These are phyloP conservation scores for Suncus etruscus DNA, from an alignment of 2,113 vertebrate species.

Conservation along the genomic window DNA sequence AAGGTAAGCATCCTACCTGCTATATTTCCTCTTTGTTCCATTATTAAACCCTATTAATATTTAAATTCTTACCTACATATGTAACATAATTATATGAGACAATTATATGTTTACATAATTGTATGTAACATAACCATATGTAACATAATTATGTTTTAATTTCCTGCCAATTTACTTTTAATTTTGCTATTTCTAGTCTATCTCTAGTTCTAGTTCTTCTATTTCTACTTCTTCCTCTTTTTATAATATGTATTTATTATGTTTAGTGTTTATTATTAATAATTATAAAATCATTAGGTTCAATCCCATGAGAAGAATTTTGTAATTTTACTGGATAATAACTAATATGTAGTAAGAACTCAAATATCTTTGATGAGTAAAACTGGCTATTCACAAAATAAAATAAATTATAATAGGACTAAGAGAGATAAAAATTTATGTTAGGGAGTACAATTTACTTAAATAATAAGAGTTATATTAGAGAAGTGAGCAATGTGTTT, in stretches of 20 bases:
- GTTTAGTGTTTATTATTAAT: not conserved
- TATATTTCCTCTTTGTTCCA: too few relatives aligned
- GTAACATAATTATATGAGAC: too few relatives aligned
- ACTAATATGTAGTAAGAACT: not conserved
- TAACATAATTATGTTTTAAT: not conserved
- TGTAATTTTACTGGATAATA: not conserved
- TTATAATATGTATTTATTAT: not conserved
- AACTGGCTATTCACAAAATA: not conserved
- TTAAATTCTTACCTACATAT: not conserved
- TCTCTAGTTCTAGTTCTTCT: not conserved
- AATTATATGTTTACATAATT: too few relatives aligned
- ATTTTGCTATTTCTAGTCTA: too few relatives aligned
- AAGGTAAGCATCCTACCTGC: too few relatives aligned
- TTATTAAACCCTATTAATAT: not conserved
- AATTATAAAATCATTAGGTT: not conserved
- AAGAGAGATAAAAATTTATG: not conserved
- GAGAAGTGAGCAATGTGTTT: not conserved
- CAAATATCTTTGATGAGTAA: constrained; percentile 32
- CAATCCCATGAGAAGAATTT: constrained; percentile 6
- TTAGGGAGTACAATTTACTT: not conserved
- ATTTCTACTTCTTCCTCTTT: not conserved
- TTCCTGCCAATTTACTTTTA: not conserved
- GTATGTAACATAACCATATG: too few relatives aligned
- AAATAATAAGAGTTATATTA: not conserved
- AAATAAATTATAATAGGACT: not conserved